Evolutionary conservation across 2,797 vertebrate species (phyloP).

Genomic region (Myotis findleyi): DNA sequence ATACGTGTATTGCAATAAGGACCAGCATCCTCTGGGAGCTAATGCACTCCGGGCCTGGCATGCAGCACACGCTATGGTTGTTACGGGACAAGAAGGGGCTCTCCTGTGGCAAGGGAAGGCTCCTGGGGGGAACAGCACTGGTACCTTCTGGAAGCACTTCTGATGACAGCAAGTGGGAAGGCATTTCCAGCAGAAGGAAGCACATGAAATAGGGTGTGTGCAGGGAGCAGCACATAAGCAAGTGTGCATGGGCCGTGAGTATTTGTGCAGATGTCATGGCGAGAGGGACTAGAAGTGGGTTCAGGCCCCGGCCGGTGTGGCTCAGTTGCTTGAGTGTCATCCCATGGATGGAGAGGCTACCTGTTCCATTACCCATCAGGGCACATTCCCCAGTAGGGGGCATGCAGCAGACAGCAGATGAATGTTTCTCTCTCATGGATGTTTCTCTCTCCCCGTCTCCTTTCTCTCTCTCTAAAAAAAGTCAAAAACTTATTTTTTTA

Average conservation of each 20-base stretch:
- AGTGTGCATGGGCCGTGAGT: rapidly evolving
- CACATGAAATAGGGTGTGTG: background rate
- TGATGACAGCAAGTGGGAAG: rapidly evolving
- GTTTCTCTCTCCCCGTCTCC: background rate
- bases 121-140: background rate
- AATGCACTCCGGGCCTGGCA: rapidly evolving
- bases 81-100: background rate
- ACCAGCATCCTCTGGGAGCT: background rate
- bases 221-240: rapidly evolving
- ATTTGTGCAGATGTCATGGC: rapidly evolving
- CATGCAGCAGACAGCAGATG: background rate
- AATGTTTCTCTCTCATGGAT: background rate
- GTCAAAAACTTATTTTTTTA: background rate
- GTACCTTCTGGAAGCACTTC: background rate
- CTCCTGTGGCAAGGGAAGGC: background rate
- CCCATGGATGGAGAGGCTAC: too few relatives aligned
- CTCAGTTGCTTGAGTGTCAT: background rate
- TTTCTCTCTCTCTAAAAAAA: background rate
- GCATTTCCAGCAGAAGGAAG: background rate
- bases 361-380: background rate
- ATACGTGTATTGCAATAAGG: rapidly evolving
- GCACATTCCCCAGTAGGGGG: background rate
- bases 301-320: background rate
- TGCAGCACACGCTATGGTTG: rapidly evolving
- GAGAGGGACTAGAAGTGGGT: background rate